Conservation (phyloP, 2,113 vertebrate species). For the Tupaia tana region DNA sequence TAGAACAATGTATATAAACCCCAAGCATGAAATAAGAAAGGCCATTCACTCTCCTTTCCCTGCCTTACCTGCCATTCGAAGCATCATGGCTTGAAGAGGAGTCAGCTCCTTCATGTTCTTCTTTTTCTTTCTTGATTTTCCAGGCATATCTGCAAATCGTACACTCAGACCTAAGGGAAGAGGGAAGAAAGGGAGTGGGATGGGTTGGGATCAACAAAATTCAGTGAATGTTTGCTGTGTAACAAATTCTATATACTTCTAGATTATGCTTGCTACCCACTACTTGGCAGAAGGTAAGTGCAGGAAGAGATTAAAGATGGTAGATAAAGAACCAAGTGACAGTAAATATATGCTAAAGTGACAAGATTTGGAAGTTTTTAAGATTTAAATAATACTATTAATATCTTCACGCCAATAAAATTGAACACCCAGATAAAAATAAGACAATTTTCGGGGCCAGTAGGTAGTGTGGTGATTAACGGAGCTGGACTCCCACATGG, state of each 20-base stretch:
- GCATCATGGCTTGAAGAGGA: conserved; percentile 99
- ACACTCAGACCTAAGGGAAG: conserved; percentile 90
- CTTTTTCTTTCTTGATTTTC: conserved; percentile 90
- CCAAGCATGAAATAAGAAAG: background rate
- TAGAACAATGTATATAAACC: background rate
- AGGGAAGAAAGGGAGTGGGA: background rate
- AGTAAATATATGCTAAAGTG: background rate
- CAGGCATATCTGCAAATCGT: conserved; percentile 94
- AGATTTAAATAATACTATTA: background rate
- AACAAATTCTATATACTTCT: background rate
- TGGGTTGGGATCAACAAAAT: background rate
- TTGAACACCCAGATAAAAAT: background rate
- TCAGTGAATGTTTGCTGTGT: background rate
- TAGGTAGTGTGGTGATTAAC: too few relatives aligned
- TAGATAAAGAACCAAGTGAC: background rate
- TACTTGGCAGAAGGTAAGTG: background rate
- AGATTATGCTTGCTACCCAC: background rate
- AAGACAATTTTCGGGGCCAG: background rate
- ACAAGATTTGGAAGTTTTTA: conserved; percentile 1
- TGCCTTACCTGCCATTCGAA: conserved; percentile 94
- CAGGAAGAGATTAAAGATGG: background rate
- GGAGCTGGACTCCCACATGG: too few relatives aligned
- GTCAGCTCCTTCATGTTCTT: conserved; percentile 97
- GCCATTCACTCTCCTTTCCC: background rate
- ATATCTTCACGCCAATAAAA: conserved; percentile 22